Conservation (phyloP, 2,888 invertebrate species). For the Noctuana brunneofusca region DNA sequence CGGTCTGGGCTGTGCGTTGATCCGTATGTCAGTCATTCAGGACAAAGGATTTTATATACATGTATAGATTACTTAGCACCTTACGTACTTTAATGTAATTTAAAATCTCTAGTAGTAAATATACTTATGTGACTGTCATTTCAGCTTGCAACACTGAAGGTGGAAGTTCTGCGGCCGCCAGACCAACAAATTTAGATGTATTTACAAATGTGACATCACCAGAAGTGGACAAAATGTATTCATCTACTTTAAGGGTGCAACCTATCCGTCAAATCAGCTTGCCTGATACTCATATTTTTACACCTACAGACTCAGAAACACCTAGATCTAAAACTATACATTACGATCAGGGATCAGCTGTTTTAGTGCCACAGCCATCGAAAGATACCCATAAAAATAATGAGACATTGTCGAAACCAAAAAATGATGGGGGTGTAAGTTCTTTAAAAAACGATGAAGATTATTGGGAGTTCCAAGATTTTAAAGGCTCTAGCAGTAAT, state of each 20-base stretch:
- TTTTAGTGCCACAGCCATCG: conserved; percentile 56
- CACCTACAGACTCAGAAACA: conserved; percentile 78
- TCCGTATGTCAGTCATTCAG: no score
- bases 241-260: conserved; percentile 68
- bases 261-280: conserved; percentile 74
- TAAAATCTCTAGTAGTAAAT: background rate
- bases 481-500: conserved; percentile 49
- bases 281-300: conserved; percentile 79
- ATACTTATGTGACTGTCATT: conserved; percentile 36
- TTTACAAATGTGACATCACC: conserved; percentile 60
- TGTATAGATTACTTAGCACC: background rate
- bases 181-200: conserved; percentile 61
- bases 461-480: conserved; percentile 76
- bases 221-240: conserved; percentile 66
- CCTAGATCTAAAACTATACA: conserved; percentile 79
- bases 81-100: background rate
- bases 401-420: conserved; percentile 37
- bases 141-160: conserved; percentile 71
- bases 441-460: conserved; percentile 56
- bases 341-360: conserved; percentile 60
- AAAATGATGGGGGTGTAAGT: conserved; percentile 38
- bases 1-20: no score
- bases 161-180: conserved; percentile 50
- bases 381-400: conserved; percentile 43
- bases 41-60: no score